These are phyloP conservation scores for Chaetodon trifasciatus DNA, from an alignment of 2,797 vertebrate genomes.

Conservation along the genomic window DNA sequence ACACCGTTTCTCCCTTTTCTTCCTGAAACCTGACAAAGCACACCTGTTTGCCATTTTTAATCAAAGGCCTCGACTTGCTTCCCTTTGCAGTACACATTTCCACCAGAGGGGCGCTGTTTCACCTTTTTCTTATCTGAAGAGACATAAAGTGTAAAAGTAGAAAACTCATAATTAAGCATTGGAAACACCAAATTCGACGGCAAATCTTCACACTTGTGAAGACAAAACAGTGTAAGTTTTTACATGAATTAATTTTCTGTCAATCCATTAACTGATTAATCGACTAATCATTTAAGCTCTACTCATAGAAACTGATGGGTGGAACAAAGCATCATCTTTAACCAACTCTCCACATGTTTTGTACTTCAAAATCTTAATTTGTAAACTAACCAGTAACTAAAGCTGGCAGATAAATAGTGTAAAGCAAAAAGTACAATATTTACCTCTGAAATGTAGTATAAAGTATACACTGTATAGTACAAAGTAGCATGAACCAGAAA, in stretches of 20 bases:
- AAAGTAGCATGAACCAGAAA: neutral
- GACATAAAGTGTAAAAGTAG: too few relatives aligned
- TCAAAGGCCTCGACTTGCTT: neutral
- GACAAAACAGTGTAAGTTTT: too few relatives aligned
- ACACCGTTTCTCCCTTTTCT: neutral
- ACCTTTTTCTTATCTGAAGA: too few relatives aligned
- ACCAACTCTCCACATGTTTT: too few relatives aligned
- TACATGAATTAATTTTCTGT: too few relatives aligned
- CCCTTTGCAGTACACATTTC: neutral
- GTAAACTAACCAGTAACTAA: too few relatives aligned
- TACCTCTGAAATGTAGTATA: neutral
- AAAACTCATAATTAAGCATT: neutral
- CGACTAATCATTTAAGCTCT: too few relatives aligned
- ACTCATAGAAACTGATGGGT: too few relatives aligned
- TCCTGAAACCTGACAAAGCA: neutral
- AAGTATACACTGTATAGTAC: neutral
- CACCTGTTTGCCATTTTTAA: neutral
- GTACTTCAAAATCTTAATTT: too few relatives aligned
- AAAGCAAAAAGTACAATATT: neutral
- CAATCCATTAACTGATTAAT: too few relatives aligned
- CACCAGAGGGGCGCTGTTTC: neutral
- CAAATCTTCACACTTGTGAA: too few relatives aligned
- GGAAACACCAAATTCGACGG: neutral
- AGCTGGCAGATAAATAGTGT: neutral
- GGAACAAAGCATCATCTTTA: too few relatives aligned